These are phyloP conservation scores for Siniperca knerii DNA, from an alignment of 2,113 vertebrate species.

Conservation along the genomic window DNA sequence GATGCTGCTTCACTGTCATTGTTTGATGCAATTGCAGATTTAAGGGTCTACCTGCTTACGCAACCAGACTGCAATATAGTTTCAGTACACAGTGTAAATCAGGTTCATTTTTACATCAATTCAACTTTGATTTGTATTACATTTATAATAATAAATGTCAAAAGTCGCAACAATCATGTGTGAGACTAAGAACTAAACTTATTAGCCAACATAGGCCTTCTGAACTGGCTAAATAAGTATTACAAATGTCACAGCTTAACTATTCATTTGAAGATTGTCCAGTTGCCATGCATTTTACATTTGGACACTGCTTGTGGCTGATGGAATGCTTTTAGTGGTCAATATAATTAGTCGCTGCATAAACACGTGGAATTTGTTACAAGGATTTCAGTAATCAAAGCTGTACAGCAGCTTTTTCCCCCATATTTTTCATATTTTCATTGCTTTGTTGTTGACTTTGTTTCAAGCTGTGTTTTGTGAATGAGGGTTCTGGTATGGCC, in stretches of 20 bases:
- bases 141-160: constrained; percentile 7
- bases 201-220: constrained; percentile 3
- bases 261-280: constrained; percentile 43
- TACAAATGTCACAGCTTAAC: constrained; percentile 16
- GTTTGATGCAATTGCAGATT: constrained; percentile 44
- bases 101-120: neutral
- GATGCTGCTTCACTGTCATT: constrained; percentile 54
- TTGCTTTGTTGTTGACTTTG: constrained; percentile 51
- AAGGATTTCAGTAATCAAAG: constrained; percentile 50
- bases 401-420: neutral
- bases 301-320: constrained; percentile 33
- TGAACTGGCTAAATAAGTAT: constrained; percentile 10
- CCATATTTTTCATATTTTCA: constrained; percentile 45
- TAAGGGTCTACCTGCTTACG: constrained; percentile 47
- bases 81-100: neutral
- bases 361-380: constrained; percentile 57
- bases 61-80: neutral
- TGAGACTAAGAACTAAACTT: constrained; percentile 1
- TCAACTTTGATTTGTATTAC: neutral
- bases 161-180: neutral
- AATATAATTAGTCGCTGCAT: constrained; percentile 56
- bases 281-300: constrained; percentile 27
- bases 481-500: constrained; percentile 21
- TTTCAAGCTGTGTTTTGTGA: constrained; percentile 52
- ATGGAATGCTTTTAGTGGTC: constrained; percentile 56